A percentile compares a stretch with the other conserved stretches of the same genome.
phyloP scores from a whole-genome alignment of 2,888 invertebrate species.

The Microctonus hyperodae region DNA sequence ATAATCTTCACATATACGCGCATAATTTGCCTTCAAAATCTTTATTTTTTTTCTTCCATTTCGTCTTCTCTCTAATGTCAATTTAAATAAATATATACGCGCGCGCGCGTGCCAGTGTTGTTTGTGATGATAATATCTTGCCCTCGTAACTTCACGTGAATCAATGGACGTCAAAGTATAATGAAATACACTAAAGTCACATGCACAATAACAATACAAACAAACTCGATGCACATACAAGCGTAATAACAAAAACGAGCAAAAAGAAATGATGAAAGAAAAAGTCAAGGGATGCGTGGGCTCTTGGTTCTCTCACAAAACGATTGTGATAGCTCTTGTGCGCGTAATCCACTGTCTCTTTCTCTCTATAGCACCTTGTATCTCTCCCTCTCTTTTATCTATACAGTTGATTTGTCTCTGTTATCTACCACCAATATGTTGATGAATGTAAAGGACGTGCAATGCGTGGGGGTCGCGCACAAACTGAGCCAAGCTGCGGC shows the following conservation, averaged over 20 bases:
- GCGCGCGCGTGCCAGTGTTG: constrained; percentile 26
- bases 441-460: constrained; percentile 51
- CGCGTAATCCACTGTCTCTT: background rate
- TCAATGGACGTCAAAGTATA: constrained; percentile 23
- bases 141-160: constrained; percentile 29
- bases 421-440: constrained; percentile 17
- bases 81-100: background rate
- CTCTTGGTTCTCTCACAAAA: constrained; percentile 14
- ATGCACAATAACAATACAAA: constrained; percentile 17
- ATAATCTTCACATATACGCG: constrained; percentile 6
- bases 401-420: constrained; percentile 4
- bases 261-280: constrained; percentile 20
- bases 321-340: background rate
- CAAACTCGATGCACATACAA: constrained; percentile 17
- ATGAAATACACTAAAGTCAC: constrained; percentile 14
- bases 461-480: constrained; percentile 65
- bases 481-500: constrained; percentile 69
- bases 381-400: background rate
- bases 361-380: background rate
- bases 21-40: background rate
- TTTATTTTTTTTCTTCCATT: background rate
- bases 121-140: too few species aligned
- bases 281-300: constrained; percentile 27
- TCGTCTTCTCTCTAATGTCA: background rate
- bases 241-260: constrained; percentile 8